These are phyloP conservation scores for Antheraea pernyi DNA, from an alignment of 1,140 invertebrate species.

Conservation along the genomic window DNA sequence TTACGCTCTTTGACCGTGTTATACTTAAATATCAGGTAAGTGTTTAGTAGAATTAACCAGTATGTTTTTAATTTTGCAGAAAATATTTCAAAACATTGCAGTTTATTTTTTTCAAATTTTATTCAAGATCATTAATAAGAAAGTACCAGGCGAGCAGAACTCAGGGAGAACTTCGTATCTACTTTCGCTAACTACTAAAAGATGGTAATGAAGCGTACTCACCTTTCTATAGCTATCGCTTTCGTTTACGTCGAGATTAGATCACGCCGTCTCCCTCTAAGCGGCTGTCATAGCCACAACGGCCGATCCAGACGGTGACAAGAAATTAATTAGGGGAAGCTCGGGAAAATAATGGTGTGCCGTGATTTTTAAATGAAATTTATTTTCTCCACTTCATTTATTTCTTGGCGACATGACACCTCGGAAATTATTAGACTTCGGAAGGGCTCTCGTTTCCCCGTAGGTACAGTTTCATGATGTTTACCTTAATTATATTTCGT, in stretches of 20 bases:
- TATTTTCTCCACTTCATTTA: conserved; percentile 77
- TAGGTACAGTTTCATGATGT: conserved; percentile 50
- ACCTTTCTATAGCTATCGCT: conserved; percentile 51
- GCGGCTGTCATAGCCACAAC: conserved; percentile 64
- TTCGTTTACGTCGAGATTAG: conserved; percentile 20
- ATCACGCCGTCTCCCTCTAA: conserved; percentile 40
- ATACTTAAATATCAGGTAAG: too few species aligned
- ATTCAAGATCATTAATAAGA: conserved; percentile 57
- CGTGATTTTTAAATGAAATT: conserved; percentile 78
- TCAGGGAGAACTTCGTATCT: conserved; percentile 63
- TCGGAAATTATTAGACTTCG: conserved; percentile 73
- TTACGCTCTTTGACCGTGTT: too few species aligned
- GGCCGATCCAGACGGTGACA: conserved; percentile 72
- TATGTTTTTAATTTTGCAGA: too few species aligned
- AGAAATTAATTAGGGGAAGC: conserved; percentile 77
- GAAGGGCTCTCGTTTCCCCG: conserved; percentile 41
- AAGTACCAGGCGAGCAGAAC: conserved; percentile 58
- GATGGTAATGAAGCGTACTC: conserved; percentile 72
- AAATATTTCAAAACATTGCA: too few species aligned
- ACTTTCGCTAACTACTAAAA: conserved; percentile 69
- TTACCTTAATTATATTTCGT: conserved; percentile 38
- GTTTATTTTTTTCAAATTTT: conserved; percentile 31
- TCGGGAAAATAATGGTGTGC: conserved; percentile 70
- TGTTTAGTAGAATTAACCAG: not conserved
- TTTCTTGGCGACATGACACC: conserved; percentile 73